Evolutionary conservation across 2,113 vertebrate genomes (phyloP).

Genomic region (Sceloporus tristichus): DNA sequence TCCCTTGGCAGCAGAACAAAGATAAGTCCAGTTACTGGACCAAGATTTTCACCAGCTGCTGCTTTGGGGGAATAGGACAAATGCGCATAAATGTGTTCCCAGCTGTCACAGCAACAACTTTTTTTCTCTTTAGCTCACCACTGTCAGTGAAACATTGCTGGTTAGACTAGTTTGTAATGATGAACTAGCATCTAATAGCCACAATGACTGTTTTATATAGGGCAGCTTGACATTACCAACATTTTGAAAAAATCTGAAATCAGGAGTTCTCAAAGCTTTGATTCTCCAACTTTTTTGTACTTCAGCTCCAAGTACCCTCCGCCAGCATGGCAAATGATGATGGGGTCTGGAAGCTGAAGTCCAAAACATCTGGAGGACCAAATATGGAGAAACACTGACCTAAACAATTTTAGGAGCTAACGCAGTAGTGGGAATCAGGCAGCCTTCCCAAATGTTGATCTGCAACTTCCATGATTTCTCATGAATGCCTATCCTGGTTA

Average conservation of each 20-base stretch:
- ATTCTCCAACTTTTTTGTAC: too few relatives aligned
- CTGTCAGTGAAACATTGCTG: background rate
- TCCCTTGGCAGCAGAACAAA: background rate
- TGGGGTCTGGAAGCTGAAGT: too few relatives aligned
- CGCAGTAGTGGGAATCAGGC: background rate
- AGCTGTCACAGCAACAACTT: background rate
- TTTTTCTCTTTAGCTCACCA: background rate
- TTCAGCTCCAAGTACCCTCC: too few relatives aligned
- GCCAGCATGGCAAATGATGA: too few relatives aligned
- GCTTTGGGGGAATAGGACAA: background rate
- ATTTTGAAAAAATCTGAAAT: too few relatives aligned
- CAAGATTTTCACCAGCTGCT: background rate
- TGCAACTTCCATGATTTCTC: background rate
- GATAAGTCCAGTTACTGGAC: background rate
- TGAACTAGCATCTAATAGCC: background rate
- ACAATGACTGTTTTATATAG: background rate
- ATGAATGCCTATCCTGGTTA: background rate
- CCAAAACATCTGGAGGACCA: too few relatives aligned
- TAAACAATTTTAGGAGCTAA: too few relatives aligned
- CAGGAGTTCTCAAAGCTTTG: too few relatives aligned
- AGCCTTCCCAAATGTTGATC: background rate
- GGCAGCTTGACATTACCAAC: background rate
- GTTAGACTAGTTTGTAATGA: background rate
- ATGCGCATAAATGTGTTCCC: too few relatives aligned
- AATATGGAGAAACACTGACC: too few relatives aligned